Percentiles rank a stretch among this genome's conserved stretches.
These are phyloP conservation scores for Meloidogyne hapla DNA, from an alignment of 1,140 invertebrate genomes.

Conservation along the genomic window DNA sequence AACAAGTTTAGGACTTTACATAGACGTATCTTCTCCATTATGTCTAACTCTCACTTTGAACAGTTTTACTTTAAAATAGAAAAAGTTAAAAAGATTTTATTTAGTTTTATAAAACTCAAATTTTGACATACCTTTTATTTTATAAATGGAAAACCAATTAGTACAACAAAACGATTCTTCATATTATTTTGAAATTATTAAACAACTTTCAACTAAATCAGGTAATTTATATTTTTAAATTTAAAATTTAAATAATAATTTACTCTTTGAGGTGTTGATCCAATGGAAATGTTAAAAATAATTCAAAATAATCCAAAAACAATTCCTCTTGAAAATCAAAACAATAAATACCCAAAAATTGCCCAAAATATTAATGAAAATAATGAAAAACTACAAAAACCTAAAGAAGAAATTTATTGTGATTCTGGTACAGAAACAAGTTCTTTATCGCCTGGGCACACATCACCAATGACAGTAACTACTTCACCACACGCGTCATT, in stretches of 20 bases:
- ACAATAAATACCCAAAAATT: not conserved
- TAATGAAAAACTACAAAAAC: not conserved
- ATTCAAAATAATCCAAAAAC: slow-evolving; percentile 9
- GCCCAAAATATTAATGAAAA: not conserved
- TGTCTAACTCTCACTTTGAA: too few relatives aligned
- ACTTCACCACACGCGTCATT: slow-evolving; percentile 34
- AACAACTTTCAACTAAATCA: not conserved
- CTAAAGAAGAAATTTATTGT: slow-evolving; percentile 7
- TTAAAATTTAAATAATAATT: not conserved
- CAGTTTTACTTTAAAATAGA: too few relatives aligned
- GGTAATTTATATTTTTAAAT: not conserved
- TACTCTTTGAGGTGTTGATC: not conserved
- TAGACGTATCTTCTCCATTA: too few relatives aligned
- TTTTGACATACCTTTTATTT: too few relatives aligned
- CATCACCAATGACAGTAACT: slow-evolving; percentile 22
- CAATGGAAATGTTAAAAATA: slow-evolving; percentile 19
- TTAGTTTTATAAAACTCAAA: too few relatives aligned
- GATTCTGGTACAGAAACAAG: slow-evolving; percentile 39
- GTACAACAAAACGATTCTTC: too few relatives aligned
- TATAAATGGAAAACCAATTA: too few relatives aligned
- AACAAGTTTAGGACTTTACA: too few relatives aligned
- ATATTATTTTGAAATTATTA: not conserved
- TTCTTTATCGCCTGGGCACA: slow-evolving; percentile 34
- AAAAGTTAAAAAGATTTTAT: too few relatives aligned
- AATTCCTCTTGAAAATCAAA: not conserved